Evolutionary conservation across 2,888 invertebrate species (phyloP), one percentile per base, ranked within the genome.

Genomic region (Cerastis rubricosa): DNA sequence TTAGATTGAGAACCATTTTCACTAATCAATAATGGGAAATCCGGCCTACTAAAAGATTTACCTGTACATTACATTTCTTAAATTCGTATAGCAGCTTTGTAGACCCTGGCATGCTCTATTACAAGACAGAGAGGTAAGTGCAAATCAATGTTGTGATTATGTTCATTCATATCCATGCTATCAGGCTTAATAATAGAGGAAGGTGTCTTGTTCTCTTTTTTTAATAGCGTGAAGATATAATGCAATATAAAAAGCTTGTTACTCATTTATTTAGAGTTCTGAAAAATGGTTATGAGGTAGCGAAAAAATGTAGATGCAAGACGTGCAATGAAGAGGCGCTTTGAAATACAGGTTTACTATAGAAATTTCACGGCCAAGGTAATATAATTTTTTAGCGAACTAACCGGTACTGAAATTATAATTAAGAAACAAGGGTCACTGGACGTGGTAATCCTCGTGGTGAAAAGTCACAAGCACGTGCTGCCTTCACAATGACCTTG

Each of bases 401-500:
- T 74, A 78, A 82, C 84, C 85, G 88, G 81, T 78, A 83, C 70
- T 89, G 86, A 89, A 85, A 40, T 72, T 67, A 87, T 90, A 89
- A 91, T 90, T 91, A 90, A 89, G 88, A 89, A 84, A 78, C 84
- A 87, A 87, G 89, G 89, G 87, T 91, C 89, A 89, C 74, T 88
- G 89, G 90, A 92, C 92, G 91, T 89, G 89, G 86, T 88, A 86
- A 70, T 78, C 90, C 89, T 91, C 89, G 85, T 90, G 89, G 86
- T 83, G 74, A 78, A 85, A 77, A 83, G 70, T 59, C 65, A 87
- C 78, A 83, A 84, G 86, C 92, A 94, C 93, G 92, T 94, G 92
- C 81, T 73, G 76, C 40, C 66, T 69, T 66, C 67, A 25, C 61
- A 22, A 47, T 69, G 78, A 83, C 70, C 84, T 84, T 81, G 67